Evolutionary conservation across 2,797 vertebrate species (phyloP).

Genomic region (Hyperoplus lanceolatus): DNA sequence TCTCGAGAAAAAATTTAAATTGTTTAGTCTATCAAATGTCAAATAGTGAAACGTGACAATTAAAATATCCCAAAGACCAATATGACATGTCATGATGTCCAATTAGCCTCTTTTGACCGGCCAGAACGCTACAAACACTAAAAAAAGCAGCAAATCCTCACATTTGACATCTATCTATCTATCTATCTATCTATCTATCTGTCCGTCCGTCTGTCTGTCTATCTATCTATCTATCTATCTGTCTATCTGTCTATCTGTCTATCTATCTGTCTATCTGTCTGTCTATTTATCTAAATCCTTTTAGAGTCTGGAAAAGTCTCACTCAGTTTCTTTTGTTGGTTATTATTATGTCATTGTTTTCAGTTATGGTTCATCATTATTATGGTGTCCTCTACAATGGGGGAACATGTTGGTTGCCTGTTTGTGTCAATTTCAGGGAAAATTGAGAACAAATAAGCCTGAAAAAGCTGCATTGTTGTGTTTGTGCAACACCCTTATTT

Average conservation of each 20-base stretch:
- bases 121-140: neutral
- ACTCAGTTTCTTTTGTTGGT: neutral
- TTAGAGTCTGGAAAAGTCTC: too few relatives aligned
- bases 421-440: constrained; percentile 14
- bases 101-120: too few relatives aligned
- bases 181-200: too few relatives aligned
- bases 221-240: too few relatives aligned
- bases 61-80: neutral
- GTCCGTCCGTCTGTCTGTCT: too few relatives aligned
- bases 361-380: constrained; percentile 4
- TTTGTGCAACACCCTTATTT: constrained; percentile 3
- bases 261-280: too few relatives aligned
- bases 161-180: too few relatives aligned
- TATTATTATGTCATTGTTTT: neutral
- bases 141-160: neutral
- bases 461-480: constrained; percentile 15
- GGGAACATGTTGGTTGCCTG: constrained; percentile 11
- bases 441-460: neutral
- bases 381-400: neutral
- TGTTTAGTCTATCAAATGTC: neutral
- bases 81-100: too few relatives aligned
- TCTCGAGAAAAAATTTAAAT: neutral
- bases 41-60: neutral
- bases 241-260: too few relatives aligned
- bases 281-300: too few relatives aligned